A percentile compares a stretch with the other conserved stretches of the same genome.
Conservation (phyloP, 2,113 vertebrate species). For the Ciconia boyciana region DNA sequence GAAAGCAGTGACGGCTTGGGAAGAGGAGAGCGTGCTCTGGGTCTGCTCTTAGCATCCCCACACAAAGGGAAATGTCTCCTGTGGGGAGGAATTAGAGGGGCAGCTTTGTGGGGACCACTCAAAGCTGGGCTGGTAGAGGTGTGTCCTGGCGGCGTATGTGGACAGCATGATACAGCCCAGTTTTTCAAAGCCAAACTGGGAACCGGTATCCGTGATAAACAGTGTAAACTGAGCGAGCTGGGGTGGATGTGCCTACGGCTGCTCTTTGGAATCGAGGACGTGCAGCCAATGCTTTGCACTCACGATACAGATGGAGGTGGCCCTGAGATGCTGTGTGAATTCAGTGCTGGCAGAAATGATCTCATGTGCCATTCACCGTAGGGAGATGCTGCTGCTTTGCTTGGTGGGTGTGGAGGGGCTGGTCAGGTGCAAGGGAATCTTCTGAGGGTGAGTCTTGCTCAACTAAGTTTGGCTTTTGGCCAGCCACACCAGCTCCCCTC, state of each 20-base stretch:
- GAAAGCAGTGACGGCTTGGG: background rate
- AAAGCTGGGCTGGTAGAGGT: background rate
- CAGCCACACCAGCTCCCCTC: background rate
- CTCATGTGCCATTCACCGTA: rapidly evolving
- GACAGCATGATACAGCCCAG: no score
- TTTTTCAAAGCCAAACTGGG: background rate
- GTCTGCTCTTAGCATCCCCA: background rate
- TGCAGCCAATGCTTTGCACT: rapidly evolving
- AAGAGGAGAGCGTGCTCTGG: background rate
- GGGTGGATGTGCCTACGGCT: background rate
- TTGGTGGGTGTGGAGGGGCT: background rate
- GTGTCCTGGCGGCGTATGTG: background rate
- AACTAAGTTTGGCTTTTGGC: background rate
- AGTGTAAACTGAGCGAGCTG: background rate
- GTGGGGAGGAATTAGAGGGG: background rate
- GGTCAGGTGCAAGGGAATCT: background rate
- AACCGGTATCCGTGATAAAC: background rate
- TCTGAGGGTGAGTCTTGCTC: background rate
- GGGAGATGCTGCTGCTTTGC: background rate
- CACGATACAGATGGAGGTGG: rapidly evolving
- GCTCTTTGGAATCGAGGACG: background rate
- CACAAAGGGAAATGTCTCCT: background rate
- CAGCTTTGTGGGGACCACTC: background rate
- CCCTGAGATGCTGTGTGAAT: background rate
- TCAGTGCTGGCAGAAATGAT: background rate